Conservation (phyloP, 2,113 vertebrate species). For the Turnix velox region DNA sequence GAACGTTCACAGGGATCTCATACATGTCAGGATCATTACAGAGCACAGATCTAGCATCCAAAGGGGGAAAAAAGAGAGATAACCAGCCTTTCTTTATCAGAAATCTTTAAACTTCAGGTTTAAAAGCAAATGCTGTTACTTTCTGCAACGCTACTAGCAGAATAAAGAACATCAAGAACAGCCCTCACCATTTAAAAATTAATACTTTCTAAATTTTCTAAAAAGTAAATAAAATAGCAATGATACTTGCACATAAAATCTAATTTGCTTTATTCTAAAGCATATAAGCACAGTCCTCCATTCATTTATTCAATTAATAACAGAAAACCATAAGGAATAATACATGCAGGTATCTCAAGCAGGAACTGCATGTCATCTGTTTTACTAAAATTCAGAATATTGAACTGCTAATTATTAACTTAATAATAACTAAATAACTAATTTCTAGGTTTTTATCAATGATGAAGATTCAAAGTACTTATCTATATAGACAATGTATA, state of each 20-base stretch:
- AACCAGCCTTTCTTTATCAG: background rate
- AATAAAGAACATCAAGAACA: background rate
- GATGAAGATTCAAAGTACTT: background rate
- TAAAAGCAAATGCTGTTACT: background rate
- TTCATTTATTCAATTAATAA: background rate
- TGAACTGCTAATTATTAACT: background rate
- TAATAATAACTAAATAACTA: too few species aligned
- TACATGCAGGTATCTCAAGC: background rate
- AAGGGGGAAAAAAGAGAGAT: background rate
- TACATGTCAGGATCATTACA: conserved; percentile 95
- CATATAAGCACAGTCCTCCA: background rate
- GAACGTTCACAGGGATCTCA: conserved; percentile 88
- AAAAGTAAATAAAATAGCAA: background rate
- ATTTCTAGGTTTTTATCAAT: background rate
- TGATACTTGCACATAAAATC: background rate
- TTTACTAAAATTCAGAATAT: background rate
- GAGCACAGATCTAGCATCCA: conserved; percentile 80
- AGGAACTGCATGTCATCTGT: background rate
- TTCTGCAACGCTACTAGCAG: background rate
- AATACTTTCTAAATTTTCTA: background rate
- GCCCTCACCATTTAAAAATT: background rate
- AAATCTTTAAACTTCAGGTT: background rate
- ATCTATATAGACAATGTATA: background rate
- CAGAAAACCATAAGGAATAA: background rate
- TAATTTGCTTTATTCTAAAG: background rate